Conservation (phyloP, 1,140 invertebrate genomes). For the Drosophila bipectinata region DNA sequence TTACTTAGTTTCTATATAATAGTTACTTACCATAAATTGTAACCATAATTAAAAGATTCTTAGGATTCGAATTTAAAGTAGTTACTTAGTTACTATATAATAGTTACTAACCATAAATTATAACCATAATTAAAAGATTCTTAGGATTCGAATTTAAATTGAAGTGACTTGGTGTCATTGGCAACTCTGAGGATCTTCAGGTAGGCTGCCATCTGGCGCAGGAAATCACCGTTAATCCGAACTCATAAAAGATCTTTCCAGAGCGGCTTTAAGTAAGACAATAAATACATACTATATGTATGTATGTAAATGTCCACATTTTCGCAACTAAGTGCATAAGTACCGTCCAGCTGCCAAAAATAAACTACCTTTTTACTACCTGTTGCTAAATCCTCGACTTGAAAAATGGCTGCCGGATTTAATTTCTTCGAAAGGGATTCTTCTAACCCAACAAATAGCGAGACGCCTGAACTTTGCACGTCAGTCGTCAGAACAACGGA, state of each 20-base stretch:
- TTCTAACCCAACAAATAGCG: slow-evolving; percentile 47
- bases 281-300: neutral
- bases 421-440: slow-evolving; percentile 3
- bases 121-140: neutral
- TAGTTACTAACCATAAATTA: no score
- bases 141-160: neutral
- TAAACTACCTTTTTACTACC: slow-evolving; percentile 35
- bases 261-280: neutral
- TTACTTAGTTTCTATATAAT: no score
- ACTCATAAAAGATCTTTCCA: slow-evolving; percentile 50
- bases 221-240: slow-evolving; percentile 56
- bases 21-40: no score
- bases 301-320: neutral
- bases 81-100: no score
- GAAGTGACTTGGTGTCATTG: slow-evolving; percentile 1
- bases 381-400: slow-evolving; percentile 17
- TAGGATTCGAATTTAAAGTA: no score
- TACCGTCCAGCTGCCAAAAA: slow-evolving; percentile 20
- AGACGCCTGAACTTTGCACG: slow-evolving; percentile 18
- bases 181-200: slow-evolving; percentile 30
- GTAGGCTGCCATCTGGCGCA: slow-evolving; percentile 56
- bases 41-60: no score
- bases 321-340: slow-evolving; percentile 19
- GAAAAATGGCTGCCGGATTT: slow-evolving; percentile 34
- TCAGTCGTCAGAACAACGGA: slow-evolving; percentile 30